Evolutionary conservation across 1,140 invertebrate species (phyloP), one percentile per base, ranked within the genome.

Genomic region (Idris sp.): DNA sequence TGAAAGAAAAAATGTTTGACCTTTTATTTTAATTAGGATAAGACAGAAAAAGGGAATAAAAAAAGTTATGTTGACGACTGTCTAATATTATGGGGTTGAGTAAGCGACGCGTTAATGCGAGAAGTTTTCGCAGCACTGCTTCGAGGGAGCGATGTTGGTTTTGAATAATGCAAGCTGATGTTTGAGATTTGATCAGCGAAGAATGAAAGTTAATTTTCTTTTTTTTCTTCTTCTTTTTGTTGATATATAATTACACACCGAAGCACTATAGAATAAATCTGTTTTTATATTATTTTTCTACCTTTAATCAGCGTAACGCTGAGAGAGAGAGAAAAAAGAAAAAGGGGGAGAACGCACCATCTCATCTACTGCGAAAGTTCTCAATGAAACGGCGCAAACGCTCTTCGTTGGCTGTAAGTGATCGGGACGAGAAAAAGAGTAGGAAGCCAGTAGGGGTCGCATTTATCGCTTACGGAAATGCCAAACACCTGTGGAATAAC

Each of bases 401-500:
- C 78, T 64, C 65, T 75, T 72, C 73, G 73, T 72, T 58, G 77
- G 64, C 77, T 83, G 80, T 82, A 85, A 84, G 83, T 84, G 83
- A 83, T 84, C 79, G 82, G 78, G 76, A 81, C 78, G 73, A 77
- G 77, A 77, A 78, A 79, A 78, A 76, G 77, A 77, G 78, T 78
- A 79, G 81, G 77, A 81, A 79, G 81, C 81, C 78, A 76, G 69
- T 71, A 77, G 83, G 83, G 82, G 80, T 83, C 74, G 84, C 82
- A 84, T 87, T 86, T 84, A 84, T 86, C 84, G 84, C 83, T 86
- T 81, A 86, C 84, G 83, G 84, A 85, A 87, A 84, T 86, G 83
- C 83, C 86, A 87, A 86, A 87, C 86, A 87, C 86, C 86, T 87
- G 86, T 86, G 84, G 86, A 87, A 84, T 87, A 84, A 85, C 83